Conservation (phyloP, 2,888 invertebrate genomes). For the Ectemnius continuus region DNA sequence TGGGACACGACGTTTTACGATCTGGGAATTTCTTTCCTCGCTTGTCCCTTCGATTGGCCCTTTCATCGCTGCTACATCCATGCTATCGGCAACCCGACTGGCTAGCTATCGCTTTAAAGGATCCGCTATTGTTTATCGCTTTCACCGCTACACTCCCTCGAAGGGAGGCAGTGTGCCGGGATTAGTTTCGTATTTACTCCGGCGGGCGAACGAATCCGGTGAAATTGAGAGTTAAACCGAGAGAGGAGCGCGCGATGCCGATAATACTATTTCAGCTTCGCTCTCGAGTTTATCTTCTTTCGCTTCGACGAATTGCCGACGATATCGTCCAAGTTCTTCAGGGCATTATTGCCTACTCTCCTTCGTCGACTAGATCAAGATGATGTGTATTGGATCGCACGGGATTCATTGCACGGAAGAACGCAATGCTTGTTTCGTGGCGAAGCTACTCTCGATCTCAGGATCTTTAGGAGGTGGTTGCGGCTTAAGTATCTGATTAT, state of each 20-base stretch:
- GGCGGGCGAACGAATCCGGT: constrained; percentile 22
- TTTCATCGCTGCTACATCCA: constrained; percentile 43
- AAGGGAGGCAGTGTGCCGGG: constrained; percentile 20
- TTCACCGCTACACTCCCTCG: constrained; percentile 23
- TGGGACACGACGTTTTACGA: constrained; percentile 45
- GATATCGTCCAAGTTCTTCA: no score
- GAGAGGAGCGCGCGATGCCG: constrained; percentile 9
- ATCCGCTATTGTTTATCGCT: constrained; percentile 3
- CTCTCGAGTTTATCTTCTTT: constrained; percentile 6
- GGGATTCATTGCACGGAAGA: no score
- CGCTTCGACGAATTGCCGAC: background rate
- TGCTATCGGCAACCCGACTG: constrained; percentile 21
- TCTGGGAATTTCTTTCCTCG: constrained; percentile 33
- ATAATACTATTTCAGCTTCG: constrained; percentile 1
- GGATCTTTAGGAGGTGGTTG: no score
- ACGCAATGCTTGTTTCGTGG: no score
- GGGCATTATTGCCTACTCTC: no score
- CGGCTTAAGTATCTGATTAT: no score
- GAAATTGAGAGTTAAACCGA: constrained; percentile 17
- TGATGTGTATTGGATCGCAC: no score
- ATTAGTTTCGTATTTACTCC: constrained; percentile 32
- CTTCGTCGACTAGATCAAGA: no score
- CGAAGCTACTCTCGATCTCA: no score
- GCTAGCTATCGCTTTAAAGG: constrained; percentile 19
- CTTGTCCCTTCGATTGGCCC: constrained; percentile 26